These are phyloP conservation scores for Nysson spinosus DNA, from an alignment of 2,888 invertebrate species.

Conservation along the genomic window DNA sequence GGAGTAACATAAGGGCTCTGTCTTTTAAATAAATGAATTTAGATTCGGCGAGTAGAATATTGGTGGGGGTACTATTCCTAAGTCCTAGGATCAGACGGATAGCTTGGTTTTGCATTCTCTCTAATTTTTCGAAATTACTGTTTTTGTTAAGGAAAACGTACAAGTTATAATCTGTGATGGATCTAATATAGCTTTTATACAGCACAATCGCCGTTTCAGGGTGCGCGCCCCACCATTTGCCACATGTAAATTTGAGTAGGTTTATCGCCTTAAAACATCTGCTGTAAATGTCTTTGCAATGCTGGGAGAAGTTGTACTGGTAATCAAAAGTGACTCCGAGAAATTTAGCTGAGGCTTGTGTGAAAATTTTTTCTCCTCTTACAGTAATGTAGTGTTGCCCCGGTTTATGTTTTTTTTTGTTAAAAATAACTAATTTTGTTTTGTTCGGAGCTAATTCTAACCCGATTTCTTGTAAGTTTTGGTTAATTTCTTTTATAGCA, in stretches of 20 bases:
- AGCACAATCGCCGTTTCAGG: not conserved
- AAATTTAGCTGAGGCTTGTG: no score
- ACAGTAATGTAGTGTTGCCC: not conserved
- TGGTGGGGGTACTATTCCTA: no score
- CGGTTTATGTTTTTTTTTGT: not conserved
- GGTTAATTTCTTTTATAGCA: not conserved
- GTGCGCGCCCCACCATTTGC: not conserved
- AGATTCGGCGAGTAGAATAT: no score
- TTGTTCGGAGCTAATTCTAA: not conserved
- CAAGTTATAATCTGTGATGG: not conserved
- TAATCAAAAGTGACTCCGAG: no score
- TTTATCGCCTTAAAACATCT: not conserved
- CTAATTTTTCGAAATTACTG: not conserved
- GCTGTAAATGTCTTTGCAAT: not conserved
- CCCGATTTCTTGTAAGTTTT: not conserved
- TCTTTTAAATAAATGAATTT: no score
- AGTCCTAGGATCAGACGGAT: no score
- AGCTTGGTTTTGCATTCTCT: not conserved
- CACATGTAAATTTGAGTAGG: conserved; percentile 1
- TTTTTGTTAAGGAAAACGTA: not conserved
- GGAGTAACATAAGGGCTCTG: no score
- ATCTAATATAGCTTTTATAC: not conserved
- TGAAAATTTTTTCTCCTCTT: no score
- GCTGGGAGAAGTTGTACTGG: not conserved
- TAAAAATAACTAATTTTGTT: conserved; percentile 4